Conservation (phyloP, 2,888 invertebrate genomes). For the Spisula subtruncata region DNA sequence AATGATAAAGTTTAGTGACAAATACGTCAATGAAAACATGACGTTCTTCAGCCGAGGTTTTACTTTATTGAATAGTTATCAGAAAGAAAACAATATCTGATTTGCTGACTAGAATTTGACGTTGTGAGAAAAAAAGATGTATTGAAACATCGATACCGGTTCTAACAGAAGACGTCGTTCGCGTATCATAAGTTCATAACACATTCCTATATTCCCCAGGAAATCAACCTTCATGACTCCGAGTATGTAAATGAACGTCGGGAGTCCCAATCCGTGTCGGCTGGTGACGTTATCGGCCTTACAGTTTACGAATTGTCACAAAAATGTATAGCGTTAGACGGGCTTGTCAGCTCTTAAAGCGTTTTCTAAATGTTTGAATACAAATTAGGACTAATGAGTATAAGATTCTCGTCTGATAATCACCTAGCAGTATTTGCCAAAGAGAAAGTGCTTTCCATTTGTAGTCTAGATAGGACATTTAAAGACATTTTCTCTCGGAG, state of each 20-base stretch:
- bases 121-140: constrained; percentile 11
- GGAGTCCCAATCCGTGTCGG: constrained; percentile 15
- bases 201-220: background rate
- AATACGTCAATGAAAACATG: too few relatives aligned
- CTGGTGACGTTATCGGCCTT: constrained; percentile 59
- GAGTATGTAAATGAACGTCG: constrained; percentile 35
- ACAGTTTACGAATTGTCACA: constrained; percentile 72
- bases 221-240: background rate
- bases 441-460: background rate
- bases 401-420: constrained; percentile 43
- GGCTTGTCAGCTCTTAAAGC: constrained; percentile 69
- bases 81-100: background rate
- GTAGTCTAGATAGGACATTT: background rate
- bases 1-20: too few relatives aligned
- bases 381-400: constrained; percentile 68
- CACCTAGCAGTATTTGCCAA: constrained; percentile 21
- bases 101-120: background rate
- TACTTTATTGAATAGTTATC: background rate
- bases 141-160: background rate
- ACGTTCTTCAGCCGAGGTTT: too few relatives aligned
- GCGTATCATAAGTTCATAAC: constrained; percentile 15
- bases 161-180: background rate
- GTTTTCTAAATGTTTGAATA: constrained; percentile 57
- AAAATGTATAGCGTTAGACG: constrained; percentile 51
- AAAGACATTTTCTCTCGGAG: background rate